Conservation (phyloP, 2,797 vertebrate genomes). For the Aphelocoma californica region DNA sequence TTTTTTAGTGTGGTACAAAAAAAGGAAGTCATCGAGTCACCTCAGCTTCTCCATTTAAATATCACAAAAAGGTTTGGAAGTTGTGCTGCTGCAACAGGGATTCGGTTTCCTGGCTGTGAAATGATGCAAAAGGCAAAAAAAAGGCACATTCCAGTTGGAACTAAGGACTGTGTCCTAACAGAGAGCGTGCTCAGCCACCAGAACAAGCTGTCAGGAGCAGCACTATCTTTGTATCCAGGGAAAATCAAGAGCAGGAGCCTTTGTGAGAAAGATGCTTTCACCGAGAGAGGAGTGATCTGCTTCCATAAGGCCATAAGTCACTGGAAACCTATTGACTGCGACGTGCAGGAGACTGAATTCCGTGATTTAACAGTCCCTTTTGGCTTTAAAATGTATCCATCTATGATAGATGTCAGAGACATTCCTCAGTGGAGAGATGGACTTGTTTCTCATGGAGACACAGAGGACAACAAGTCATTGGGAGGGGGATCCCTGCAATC, state of each 20-base stretch:
- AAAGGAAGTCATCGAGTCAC: background rate
- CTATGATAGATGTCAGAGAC: background rate
- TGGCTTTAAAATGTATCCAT: background rate
- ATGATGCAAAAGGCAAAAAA: background rate
- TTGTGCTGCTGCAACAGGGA: background rate
- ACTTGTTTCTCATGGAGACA: background rate
- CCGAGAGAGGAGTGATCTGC: background rate
- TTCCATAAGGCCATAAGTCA: background rate
- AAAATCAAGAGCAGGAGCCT: background rate
- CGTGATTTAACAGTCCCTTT: background rate
- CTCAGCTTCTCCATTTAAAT: background rate
- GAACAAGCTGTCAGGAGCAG: background rate
- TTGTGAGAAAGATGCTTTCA: background rate
- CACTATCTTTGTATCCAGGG: background rate
- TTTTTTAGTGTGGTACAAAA: background rate
- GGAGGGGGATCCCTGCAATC: background rate
- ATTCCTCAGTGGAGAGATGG: background rate
- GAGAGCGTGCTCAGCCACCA: background rate
- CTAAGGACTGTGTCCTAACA: background rate
- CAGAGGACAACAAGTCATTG: background rate
- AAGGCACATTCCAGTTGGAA: background rate
- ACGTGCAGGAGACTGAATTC: background rate
- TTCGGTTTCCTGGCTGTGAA: background rate
- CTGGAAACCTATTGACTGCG: background rate
- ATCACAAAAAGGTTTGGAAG: background rate